Evolutionary conservation across 2,113 vertebrate genomes (phyloP).

Genomic region (Prunella himalayana): DNA sequence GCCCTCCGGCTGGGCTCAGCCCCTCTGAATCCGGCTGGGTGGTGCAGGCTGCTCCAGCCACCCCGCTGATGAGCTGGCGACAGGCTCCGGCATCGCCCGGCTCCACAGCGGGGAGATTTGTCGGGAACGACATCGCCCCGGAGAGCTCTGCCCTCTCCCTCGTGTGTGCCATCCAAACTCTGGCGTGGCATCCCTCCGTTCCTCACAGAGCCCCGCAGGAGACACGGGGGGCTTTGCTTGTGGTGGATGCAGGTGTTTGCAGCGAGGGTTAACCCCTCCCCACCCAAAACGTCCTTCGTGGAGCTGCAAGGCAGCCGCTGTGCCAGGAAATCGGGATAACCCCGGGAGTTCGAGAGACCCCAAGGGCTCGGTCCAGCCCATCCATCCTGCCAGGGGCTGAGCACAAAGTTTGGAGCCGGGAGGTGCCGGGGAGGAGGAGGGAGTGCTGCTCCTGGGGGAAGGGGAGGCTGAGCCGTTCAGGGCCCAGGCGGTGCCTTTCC

Average conservation of each 20-base stretch:
- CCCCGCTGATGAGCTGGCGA: not conserved
- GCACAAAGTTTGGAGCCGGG: not conserved
- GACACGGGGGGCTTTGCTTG: not conserved
- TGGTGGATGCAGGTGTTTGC: conserved; percentile 39
- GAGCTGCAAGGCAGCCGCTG: conserved; percentile 12
- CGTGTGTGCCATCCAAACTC: not conserved
- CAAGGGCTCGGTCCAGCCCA: not conserved
- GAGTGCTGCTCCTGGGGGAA: not conserved
- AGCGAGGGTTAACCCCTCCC: conserved; percentile 37
- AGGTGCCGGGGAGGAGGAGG: not conserved
- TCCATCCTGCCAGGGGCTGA: not conserved
- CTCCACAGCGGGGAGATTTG: not conserved
- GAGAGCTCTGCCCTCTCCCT: not conserved
- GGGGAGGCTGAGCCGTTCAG: not conserved
- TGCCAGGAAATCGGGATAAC: too few relatives aligned
- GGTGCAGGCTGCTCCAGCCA: conserved; percentile 8
- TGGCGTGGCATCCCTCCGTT: not conserved
- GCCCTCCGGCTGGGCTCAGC: not conserved
- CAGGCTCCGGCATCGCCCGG: not conserved
- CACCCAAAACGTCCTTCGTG: conserved; percentile 3
- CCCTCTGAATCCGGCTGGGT: not conserved
- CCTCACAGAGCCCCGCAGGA: not conserved
- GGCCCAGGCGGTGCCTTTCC: not conserved
- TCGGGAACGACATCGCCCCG: not conserved
- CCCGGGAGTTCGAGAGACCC: not conserved